Evolutionary conservation across 2,888 invertebrate species (phyloP).

Genomic region (Mimachlamys varia): DNA sequence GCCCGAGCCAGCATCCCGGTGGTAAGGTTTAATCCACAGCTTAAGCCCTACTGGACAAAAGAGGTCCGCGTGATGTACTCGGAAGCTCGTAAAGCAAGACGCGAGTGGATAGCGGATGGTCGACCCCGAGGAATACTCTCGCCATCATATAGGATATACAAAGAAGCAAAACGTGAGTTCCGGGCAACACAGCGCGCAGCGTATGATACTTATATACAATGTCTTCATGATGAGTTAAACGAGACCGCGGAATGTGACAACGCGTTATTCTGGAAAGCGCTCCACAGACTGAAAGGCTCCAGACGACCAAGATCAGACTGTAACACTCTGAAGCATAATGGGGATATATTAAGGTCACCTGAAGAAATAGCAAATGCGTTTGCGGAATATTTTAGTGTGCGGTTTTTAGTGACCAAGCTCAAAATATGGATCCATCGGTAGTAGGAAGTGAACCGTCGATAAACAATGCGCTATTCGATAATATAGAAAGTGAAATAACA

Average conservation of each 20-base stretch:
- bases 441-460: not conserved
- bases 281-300: not conserved
- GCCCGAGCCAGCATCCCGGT: slow-evolving; percentile 36
- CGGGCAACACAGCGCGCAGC: slow-evolving; percentile 2
- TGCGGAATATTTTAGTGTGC: not conserved
- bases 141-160: slow-evolving; percentile 38
- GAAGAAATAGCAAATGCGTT: not conserved
- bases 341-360: not conserved
- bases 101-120: slow-evolving; percentile 40
- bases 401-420: not conserved
- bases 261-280: slow-evolving; percentile 43
- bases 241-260: no score
- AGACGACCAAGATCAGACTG: not conserved
- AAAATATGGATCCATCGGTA: not conserved
- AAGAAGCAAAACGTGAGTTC: slow-evolving; percentile 39
- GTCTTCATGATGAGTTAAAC: slow-evolving; percentile 37
- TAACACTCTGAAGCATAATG: not conserved
- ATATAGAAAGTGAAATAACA: not conserved
- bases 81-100: not conserved
- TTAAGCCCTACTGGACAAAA: slow-evolving; percentile 40
- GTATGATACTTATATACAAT: slow-evolving; percentile 40
- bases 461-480: not conserved
- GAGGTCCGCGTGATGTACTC: not conserved
- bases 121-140: slow-evolving; percentile 23
- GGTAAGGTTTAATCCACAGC: not conserved